Evolutionary conservation across 2,113 vertebrate genomes (phyloP).

Genomic region (Lasiurus cinereus): DNA sequence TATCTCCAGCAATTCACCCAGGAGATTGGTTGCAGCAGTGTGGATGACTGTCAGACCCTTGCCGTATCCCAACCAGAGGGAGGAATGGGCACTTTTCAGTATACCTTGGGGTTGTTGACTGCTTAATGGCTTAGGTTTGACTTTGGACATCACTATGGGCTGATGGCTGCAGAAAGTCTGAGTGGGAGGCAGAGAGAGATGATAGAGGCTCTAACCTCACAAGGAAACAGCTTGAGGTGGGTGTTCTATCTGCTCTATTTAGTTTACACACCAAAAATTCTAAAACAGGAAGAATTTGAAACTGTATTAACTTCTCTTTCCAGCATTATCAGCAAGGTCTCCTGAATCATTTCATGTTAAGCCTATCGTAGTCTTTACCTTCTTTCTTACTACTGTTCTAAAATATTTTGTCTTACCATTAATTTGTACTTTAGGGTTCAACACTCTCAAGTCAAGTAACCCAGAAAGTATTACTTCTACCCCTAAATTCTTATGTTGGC

Average conservation of each 20-base stretch:
- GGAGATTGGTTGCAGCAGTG: neutral
- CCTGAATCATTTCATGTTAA: constrained; percentile 38
- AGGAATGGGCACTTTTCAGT: neutral
- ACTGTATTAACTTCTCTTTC: constrained; percentile 8
- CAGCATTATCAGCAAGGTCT: neutral
- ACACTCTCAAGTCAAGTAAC: neutral
- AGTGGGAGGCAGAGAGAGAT: neutral
- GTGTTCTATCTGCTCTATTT: neutral
- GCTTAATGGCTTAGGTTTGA: constrained; percentile 18
- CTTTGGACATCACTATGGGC: neutral
- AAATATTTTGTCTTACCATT: constrained; percentile 8
- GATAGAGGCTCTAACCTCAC: neutral
- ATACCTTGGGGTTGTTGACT: neutral
- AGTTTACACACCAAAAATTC: neutral
- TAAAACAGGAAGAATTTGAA: neutral
- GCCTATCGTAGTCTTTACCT: neutral
- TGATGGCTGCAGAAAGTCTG: neutral
- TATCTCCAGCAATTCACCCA: neutral
- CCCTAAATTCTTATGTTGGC: neutral
- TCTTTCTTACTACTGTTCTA: neutral
- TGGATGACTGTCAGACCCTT: neutral
- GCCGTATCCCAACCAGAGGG: neutral
- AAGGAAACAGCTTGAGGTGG: neutral
- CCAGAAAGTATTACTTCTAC: neutral
- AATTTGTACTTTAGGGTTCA: neutral